Base-by-base conservation (phyloP, 2,797 vertebrate genomes). In the Catostomus latipinnis region DNA sequence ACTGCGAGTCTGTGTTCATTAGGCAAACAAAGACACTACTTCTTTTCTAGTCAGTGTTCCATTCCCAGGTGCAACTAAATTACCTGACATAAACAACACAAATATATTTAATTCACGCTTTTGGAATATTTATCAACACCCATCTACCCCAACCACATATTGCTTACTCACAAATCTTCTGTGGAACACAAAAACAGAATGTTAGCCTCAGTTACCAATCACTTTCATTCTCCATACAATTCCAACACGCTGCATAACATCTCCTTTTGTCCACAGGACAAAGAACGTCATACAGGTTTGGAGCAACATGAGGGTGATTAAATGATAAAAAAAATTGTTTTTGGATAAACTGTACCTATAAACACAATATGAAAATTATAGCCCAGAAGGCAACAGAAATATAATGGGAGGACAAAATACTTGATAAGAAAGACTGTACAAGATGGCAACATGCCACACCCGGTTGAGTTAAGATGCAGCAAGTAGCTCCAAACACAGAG, bases 81-180 rank as follows among this genome's bases (percentile, higher is more conserved):
- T 81, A 69, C 65, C 56, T 77, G 74, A 81, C 78, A 61, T 62
- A 81, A 71, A 63, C 73, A 34, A 34, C 34, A 34, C 34, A 34
- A 34, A 34, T 34, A 34, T 34, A 3, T 34, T 34, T 74, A 83
- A 78, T 84, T 82, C 66, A 81, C 84, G 84, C 82, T 75, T 80
- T 66, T 34, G 34, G 34, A 3, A 34, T 34, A 83, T 48, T 56
- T 22, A n/a, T 22, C 71, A 57, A 50, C 54, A 54, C 11, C 34
- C 34, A 18, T n/a, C 49, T 57, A 12, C 12, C 61, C 45, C 12
- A 6, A 65, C 46, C 52, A 57, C 52, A 79, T 9, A 46, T 34
- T 34, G 34, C 34, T 34, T 34, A 4, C 34, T 4, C 3, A 34
- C 34, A 50, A 65, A 5, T 34, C 34, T 34, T 34, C 34, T 4